These are phyloP conservation scores for Menura novaehollandiae DNA, from an alignment of 2,113 vertebrate species.

Conservation along the genomic window DNA sequence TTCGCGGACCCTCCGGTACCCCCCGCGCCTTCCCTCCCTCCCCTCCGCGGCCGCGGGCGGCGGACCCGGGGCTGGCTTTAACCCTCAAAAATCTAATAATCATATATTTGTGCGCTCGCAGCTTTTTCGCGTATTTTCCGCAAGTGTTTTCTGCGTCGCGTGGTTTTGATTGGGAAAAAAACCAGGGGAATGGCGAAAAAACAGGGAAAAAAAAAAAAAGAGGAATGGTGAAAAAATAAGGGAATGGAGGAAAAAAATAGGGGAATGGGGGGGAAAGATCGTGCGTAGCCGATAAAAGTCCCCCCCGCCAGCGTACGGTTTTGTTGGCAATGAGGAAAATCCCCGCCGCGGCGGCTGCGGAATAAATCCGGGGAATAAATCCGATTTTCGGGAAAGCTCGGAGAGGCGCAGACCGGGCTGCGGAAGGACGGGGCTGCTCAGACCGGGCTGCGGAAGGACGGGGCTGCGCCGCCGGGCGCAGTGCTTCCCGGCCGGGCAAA, in stretches of 20 bases:
- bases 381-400: not conserved
- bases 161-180: not conserved
- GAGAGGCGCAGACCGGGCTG: not conserved
- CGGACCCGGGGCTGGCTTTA: not conserved
- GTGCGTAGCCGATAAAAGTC: not conserved
- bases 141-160: not conserved
- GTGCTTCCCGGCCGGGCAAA: not conserved
- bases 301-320: not conserved
- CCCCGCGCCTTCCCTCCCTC: not conserved
- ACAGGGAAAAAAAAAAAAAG: not conserved
- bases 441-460: not conserved
- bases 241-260: not conserved
- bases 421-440: not conserved
- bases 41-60: not conserved
- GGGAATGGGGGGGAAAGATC: not conserved
- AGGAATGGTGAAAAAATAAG: not conserved
- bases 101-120: accelerated
- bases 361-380: not conserved
- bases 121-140: not conserved
- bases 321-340: not conserved
- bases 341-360: not conserved
- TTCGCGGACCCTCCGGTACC: not conserved
- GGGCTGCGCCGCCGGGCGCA: not conserved
- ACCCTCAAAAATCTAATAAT: not conserved
- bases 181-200: not conserved